phyloP scores from a whole-genome alignment of 2,797 vertebrate species.

The Sylvia borin region DNA sequence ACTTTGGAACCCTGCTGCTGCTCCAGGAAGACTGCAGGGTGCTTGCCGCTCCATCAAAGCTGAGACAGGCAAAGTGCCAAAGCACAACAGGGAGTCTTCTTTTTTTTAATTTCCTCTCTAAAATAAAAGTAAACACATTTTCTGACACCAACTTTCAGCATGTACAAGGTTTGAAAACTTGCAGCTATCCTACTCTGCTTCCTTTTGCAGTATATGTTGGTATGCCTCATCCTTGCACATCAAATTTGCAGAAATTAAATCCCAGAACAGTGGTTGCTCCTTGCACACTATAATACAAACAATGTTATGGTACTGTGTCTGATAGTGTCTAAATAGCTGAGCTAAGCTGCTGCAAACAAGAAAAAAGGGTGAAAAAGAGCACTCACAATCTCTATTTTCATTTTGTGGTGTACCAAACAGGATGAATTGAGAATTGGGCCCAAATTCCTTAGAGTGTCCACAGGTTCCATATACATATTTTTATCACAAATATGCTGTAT shows the following conservation, averaged over 20 bases:
- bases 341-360: not conserved
- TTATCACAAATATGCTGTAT: not conserved
- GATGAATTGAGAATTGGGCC: not conserved
- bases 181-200: not conserved
- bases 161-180: not conserved
- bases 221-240: not conserved
- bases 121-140: conserved; percentile 30
- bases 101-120: not conserved
- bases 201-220: not conserved
- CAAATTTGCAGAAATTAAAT: not conserved
- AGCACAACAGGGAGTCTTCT: not conserved
- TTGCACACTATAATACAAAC: not conserved
- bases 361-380: not conserved
- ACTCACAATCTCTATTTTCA: not conserved
- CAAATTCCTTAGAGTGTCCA: not conserved
- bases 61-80: conserved; percentile 4
- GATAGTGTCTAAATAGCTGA: not conserved
- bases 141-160: not conserved
- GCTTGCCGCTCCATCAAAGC: not conserved
- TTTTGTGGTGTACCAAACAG: not conserved
- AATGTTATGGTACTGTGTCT: not conserved
- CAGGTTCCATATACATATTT: not conserved
- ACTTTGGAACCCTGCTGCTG: not conserved
- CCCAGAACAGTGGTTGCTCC: not conserved
- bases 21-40: conserved; percentile 1